These are phyloP conservation scores for Paragorgia papillata DNA, from an alignment of 92 coral and sea anemone species.

Conservation along the genomic window DNA sequence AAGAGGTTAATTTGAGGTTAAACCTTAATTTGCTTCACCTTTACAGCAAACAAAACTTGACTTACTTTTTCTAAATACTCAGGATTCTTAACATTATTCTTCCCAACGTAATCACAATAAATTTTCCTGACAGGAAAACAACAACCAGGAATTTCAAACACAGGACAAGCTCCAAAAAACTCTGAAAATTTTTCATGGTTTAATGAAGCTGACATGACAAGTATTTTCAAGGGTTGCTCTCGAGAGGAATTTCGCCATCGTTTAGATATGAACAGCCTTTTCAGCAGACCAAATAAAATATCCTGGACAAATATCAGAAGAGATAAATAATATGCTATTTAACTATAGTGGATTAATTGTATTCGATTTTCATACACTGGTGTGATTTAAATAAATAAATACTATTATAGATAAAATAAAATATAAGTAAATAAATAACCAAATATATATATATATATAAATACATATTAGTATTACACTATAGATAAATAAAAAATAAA, in stretches of 20 bases:
- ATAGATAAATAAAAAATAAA: no score
- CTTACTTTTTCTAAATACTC: conserved; percentile 77
- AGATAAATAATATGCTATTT: not conserved
- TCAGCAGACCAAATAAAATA: conserved; percentile 86
- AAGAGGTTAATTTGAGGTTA: no score
- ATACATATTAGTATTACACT: no score
- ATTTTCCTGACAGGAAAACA: conserved; percentile 73
- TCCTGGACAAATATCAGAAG: conserved; percentile 59
- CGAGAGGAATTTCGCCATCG: conserved; percentile 2
- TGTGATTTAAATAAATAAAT: no score
- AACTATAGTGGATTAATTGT: no score
- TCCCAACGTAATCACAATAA: conserved; percentile 70
- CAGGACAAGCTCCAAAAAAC: conserved; percentile 83
- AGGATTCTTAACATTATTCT: conserved; percentile 73
- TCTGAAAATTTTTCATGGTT: conserved; percentile 83
- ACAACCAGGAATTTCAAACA: conserved; percentile 89
- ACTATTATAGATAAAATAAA: no score
- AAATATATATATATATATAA: no score
- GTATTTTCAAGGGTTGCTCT: conserved; percentile 60
- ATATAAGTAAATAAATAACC: no score
- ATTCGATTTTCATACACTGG: no score
- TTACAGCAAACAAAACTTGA: no score
- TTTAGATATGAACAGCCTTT: conserved; percentile 64
- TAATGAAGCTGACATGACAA: conserved; percentile 91
- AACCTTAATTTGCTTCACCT: no score